Base-by-base conservation (phyloP, 2,888 invertebrate genomes). In the Amiota minor region DNA sequence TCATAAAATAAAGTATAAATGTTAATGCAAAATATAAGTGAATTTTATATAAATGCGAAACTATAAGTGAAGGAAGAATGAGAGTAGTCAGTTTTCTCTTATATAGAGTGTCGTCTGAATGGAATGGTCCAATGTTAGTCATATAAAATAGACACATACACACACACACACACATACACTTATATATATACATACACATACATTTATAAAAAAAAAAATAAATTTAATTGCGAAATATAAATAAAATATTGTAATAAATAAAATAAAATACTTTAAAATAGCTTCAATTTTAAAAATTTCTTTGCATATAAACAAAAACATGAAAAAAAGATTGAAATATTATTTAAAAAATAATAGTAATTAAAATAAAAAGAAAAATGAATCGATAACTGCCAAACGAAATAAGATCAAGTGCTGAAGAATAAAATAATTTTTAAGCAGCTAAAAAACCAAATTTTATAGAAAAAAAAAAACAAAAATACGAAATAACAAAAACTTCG, bases 91-190 rank as follows among this genome's bases (percentile, higher is more conserved):
- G 85, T 83, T 83, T 83, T 83, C 35, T 35, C 83, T 83, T 83
- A 83, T 83, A 85, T 85, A 83, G 85, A 84, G 83, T 85, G 85
- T 83, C 83, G 83, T 68, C 85, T 84, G 84, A 83, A 83, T 83
- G 83, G 83, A 85, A 83, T 75, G 83, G 85, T 83, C 83, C 83
- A 83, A 83, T 85, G 83, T 83, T 83, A 83, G 83, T 83, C 85
- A 84, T 85, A 85, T 83, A 83, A 84, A 82, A 85, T 85, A 85
- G 83, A 82, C 75, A 35, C 35, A 35, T 8, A 35, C 35, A 35
- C 35, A 35, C 35, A 35, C 6, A 35, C 35, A 35, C 6, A 4
- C 6, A 35, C 6, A 6, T 35, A 35, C 6, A 35, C n/a, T n/a
- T 35, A 35, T 6, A 35, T 8, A 35, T 35, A 35, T 8, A 35